These are phyloP conservation scores for Dromaius novaehollandiae DNA, from an alignment of 2,113 vertebrate species.

Conservation along the genomic window DNA sequence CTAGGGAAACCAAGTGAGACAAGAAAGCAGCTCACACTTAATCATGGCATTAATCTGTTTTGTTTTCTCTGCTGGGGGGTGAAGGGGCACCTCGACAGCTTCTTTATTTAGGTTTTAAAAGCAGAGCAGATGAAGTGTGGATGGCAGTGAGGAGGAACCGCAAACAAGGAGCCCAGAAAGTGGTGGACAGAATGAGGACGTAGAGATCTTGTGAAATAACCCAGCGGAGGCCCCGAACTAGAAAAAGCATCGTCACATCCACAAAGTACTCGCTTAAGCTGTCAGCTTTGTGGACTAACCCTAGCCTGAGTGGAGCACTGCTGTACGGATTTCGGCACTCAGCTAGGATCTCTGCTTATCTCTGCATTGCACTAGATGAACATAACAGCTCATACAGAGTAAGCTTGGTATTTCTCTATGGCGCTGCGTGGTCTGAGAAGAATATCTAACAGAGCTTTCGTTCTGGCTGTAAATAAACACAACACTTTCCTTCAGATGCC, in stretches of 20 bases:
- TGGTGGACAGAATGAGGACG: rapidly evolving
- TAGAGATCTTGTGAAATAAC: not conserved
- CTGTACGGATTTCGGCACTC: not conserved
- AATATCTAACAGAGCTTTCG: not conserved
- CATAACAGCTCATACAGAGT: rapidly evolving
- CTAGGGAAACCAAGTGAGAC: not conserved
- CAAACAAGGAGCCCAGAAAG: not conserved
- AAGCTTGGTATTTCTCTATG: not conserved
- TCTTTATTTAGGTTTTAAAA: not conserved
- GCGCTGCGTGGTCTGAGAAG: not conserved
- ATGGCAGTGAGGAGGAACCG: not conserved
- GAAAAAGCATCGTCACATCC: not conserved
- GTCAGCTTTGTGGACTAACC: not conserved
- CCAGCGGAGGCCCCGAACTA: not conserved
- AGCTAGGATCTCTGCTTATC: not conserved
- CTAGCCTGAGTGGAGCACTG: not conserved
- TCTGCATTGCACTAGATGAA: not conserved
- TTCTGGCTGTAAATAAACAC: slow-evolving; percentile 9
- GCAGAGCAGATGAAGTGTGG: rapidly evolving
- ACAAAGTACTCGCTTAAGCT: not conserved
- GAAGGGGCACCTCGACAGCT: not conserved
- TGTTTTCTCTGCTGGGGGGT: not conserved
- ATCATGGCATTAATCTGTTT: not conserved
- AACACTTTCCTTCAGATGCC: not conserved
- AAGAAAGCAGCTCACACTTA: not conserved